Evolutionary conservation across 2,888 invertebrate species (phyloP).

Genomic region (Sthenelais limicola): DNA sequence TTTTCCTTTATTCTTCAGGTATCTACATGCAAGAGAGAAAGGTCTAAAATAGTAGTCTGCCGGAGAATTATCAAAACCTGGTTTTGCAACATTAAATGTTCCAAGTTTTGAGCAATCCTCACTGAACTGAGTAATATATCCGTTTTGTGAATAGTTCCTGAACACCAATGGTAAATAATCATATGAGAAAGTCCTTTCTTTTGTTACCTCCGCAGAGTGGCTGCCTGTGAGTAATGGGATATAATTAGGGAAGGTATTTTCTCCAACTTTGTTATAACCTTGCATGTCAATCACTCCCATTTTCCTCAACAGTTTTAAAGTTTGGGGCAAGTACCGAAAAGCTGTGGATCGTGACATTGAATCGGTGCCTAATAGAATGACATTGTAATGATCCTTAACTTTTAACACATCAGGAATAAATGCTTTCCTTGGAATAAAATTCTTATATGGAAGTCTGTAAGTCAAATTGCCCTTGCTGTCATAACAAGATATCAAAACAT

Average conservation of each 20-base stretch:
- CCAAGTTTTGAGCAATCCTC: background rate
- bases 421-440: too few species aligned
- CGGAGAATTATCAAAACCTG: background rate
- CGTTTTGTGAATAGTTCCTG: background rate
- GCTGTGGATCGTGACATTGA: background rate
- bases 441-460: too few species aligned
- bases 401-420: background rate
- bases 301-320: background rate
- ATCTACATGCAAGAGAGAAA: background rate
- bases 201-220: background rate
- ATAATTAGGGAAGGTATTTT: constrained; percentile 1
- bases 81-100: background rate
- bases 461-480: too few species aligned
- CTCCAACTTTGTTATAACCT: constrained; percentile 9
- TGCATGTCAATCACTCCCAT: background rate
- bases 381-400: background rate
- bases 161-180: background rate
- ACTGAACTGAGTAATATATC: background rate
- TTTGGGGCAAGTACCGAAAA: background rate
- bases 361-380: background rate
- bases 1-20: background rate
- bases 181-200: background rate
- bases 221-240: constrained; percentile 2
- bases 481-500: too few species aligned
- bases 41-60: constrained; percentile 8